Conservation (phyloP, 2,113 vertebrate genomes). For the Caranx melampygus region DNA sequence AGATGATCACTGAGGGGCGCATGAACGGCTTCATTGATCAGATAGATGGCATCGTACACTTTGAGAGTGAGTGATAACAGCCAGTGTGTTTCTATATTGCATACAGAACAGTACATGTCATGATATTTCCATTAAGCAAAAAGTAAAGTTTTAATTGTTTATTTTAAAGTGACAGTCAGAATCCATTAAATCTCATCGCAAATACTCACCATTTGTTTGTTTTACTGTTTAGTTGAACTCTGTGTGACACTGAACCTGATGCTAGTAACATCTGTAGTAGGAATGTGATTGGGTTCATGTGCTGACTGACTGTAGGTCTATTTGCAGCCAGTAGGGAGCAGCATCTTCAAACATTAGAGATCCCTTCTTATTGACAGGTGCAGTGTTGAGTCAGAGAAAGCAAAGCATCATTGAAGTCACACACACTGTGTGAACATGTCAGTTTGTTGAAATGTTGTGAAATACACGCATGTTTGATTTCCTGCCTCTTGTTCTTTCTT, state of each 20-base stretch:
- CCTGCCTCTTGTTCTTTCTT: background rate
- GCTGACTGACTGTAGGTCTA: background rate
- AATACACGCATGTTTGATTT: background rate
- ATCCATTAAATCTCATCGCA: too few relatives aligned
- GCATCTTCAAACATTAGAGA: background rate
- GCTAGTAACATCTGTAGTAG: too few relatives aligned
- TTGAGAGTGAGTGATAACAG: conserved; percentile 91
- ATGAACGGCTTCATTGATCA: conserved; percentile 99
- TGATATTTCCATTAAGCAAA: too few relatives aligned
- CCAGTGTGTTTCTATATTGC: background rate
- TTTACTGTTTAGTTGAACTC: too few relatives aligned
- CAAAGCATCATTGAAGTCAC: background rate
- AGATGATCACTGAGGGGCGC: conserved; percentile 99
- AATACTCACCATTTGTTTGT: too few relatives aligned
- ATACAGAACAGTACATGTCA: too few relatives aligned
- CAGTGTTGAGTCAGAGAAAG: background rate
- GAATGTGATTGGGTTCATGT: too few relatives aligned
- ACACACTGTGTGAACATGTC: background rate
- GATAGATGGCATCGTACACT: conserved; percentile 98
- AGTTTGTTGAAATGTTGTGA: background rate
- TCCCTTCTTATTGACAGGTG: too few relatives aligned
- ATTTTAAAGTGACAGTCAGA: too few relatives aligned
- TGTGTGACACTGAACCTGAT: too few relatives aligned
- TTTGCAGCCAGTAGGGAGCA: conserved; percentile 27
- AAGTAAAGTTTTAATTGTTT: too few relatives aligned